Base-by-base conservation (phyloP, 2,888 invertebrate genomes). In the Palloptera scutellata region DNA sequence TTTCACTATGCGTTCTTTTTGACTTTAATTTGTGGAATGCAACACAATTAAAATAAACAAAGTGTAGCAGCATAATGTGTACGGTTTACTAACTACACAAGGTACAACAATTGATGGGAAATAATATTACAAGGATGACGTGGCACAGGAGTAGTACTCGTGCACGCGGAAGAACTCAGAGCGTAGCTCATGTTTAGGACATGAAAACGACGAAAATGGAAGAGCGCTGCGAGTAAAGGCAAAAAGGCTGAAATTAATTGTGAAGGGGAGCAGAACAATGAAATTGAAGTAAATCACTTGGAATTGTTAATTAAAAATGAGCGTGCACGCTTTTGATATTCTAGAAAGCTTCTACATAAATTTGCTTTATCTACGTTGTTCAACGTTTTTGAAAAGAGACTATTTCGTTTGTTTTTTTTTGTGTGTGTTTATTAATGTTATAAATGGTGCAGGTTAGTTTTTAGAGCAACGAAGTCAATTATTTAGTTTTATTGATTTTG, bases 21-120 rank as follows among this genome's bases (percentile, higher is more conserved):
- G 62, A 71, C 65, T 74, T 73, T 70, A 70, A 74, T 74, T 74
- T 72, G 54, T 71, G 71, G 68, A 72, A 73, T 71, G 72, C 70
- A 71, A 66, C 20, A 67, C 66, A 74, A 73, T 70, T 73, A 65
- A 64, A 61, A 53, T 61, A 61, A 66, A 48, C 55, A 61, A 61
- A 66, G 48, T 54, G 55, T 19, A 41, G 9, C 61, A n/a, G 13
- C 40, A 30, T n/a, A n/a, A n/a, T n/a, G n/a, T n/a, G n/a, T n/a
- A n/a, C n/a, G n/a, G n/a, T n/a, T n/a, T n/a, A n/a, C n/a, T n/a
- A n/a, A n/a, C n/a, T n/a, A 9, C 6, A 5, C 9, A 4, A 11
- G 48, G 1, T 48, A 48, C 10, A 52, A 51, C 48, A 51, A 8
- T 13, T 12, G 41, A 15, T 51, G n/a, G 6, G 48, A 48, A 48